phyloP scores from a whole-genome alignment of 2,113 vertebrate genomes.

The Hippocampus mohnikei region DNA sequence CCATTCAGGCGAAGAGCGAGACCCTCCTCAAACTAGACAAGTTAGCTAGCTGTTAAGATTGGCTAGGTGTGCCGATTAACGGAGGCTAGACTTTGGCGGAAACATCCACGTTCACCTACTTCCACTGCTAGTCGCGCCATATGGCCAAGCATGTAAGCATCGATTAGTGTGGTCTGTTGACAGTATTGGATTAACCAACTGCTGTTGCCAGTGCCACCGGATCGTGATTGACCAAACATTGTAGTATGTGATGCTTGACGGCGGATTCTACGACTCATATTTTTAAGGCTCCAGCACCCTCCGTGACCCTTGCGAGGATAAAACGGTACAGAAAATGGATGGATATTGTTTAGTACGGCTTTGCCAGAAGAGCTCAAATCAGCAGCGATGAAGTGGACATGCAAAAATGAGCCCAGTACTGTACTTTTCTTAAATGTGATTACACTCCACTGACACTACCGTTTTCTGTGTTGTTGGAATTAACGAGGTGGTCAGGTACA shows the following conservation, averaged over 20 bases:
- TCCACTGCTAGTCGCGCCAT: conserved; percentile 44
- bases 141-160: conserved; percentile 56
- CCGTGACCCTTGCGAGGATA: too few species aligned
- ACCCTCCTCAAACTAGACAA: not conserved
- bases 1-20: not conserved
- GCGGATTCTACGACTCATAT: not conserved
- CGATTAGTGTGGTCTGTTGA: conserved; percentile 55
- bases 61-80: not conserved
- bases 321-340: too few species aligned
- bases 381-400: not conserved
- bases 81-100: not conserved
- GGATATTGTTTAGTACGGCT: too few species aligned
- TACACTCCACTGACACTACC: not conserved
- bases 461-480: not conserved
- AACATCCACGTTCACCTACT: conserved; percentile 11
- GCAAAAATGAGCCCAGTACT: too few species aligned
- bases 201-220: conserved; percentile 34
- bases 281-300: too few species aligned
- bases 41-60: not conserved
- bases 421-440: not conserved
- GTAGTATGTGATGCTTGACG: conserved; percentile 28
- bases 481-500: not conserved
- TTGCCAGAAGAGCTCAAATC: not conserved
- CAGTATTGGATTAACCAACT: conserved; percentile 60
- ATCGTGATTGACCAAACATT: conserved; percentile 52